Evolutionary conservation across 2,797 vertebrate genomes (phyloP).

Genomic region (Rhinichthys osculus): DNA sequence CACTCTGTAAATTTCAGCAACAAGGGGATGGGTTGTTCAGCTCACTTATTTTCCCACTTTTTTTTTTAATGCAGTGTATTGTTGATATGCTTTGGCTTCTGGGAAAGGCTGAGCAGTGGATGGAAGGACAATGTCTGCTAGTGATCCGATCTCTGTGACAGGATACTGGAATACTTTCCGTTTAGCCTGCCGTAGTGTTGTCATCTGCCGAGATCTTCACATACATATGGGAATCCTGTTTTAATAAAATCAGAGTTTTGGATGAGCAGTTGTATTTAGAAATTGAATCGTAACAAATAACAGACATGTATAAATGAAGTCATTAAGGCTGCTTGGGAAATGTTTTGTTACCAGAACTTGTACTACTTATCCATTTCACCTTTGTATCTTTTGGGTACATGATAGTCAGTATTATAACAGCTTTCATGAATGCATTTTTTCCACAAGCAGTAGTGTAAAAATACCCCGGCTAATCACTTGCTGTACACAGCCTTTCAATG

Average conservation of each 20-base stretch:
- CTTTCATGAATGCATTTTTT: slow-evolving; percentile 19
- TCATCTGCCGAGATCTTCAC: slow-evolving; percentile 28
- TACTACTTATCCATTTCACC: neutral
- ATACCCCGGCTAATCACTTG: slow-evolving; percentile 21
- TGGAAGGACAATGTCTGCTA: slow-evolving; percentile 30
- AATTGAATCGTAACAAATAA: neutral
- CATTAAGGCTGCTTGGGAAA: neutral
- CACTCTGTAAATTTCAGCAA: neutral
- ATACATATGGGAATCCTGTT: slow-evolving; percentile 19
- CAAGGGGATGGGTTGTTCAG: slow-evolving; percentile 2
- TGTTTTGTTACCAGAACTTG: neutral
- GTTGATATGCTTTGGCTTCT: slow-evolving; percentile 24
- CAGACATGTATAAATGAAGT: neutral
- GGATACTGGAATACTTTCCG: slow-evolving; percentile 32
- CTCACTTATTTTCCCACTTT: neutral
- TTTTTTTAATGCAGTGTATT: neutral
- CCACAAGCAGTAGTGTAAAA: slow-evolving; percentile 45
- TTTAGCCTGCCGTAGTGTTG: slow-evolving; percentile 27
- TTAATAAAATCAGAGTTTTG: slow-evolving; percentile 12
- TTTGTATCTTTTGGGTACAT: neutral
- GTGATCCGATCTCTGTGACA: slow-evolving; percentile 43
- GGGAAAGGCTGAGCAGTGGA: slow-evolving; percentile 25
- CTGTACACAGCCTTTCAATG: slow-evolving; percentile 21
- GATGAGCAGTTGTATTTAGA: slow-evolving; percentile 14
- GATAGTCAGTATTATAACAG: neutral